These are phyloP conservation scores for Dryobota labecula DNA, from an alignment of 2,888 invertebrate species.

Conservation along the genomic window DNA sequence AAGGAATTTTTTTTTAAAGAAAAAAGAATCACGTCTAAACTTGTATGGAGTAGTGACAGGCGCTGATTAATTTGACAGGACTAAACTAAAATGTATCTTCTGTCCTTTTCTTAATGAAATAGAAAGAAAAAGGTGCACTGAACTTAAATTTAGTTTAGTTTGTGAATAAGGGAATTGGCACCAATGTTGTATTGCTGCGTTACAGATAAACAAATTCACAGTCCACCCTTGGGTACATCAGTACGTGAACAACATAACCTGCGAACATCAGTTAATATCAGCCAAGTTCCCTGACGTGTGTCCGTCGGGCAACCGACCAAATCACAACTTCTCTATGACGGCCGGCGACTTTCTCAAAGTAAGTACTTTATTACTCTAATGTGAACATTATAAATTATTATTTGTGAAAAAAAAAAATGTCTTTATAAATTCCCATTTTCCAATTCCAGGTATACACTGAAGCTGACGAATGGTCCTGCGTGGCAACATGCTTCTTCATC, in stretches of 20 bases:
- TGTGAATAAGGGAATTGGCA: too few species aligned
- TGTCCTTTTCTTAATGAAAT: too few species aligned
- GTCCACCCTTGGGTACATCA: conserved; percentile 99
- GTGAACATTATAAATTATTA: too few species aligned
- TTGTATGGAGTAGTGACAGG: too few species aligned
- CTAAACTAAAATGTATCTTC: too few species aligned
- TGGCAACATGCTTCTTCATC: conserved; percentile 99
- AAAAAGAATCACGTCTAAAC: too few species aligned
- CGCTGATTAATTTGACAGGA: too few species aligned
- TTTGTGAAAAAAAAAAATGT: too few species aligned
- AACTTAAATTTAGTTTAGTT: too few species aligned
- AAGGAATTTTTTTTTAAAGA: too few species aligned
- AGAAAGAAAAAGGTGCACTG: too few species aligned
- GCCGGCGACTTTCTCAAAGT: conserved; percentile 99
- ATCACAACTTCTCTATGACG: conserved; percentile 96
- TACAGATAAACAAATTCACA: conserved; percentile 93
- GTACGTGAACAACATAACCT: conserved; percentile 96
- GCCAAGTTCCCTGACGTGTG: conserved; percentile 97
- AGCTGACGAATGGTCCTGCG: conserved; percentile 95
- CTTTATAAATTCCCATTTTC: background rate
- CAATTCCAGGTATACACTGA: conserved; percentile 92
- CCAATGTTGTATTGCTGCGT: conserved; percentile 64
- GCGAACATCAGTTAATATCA: conserved; percentile 94
- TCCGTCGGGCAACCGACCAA: conserved; percentile 91
- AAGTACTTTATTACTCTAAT: background rate